Percentiles rank a stretch among this genome's conserved stretches.
phyloP scores from a whole-genome alignment of 2,797 vertebrate genomes.

The Alcedo quadribrachys region DNA sequence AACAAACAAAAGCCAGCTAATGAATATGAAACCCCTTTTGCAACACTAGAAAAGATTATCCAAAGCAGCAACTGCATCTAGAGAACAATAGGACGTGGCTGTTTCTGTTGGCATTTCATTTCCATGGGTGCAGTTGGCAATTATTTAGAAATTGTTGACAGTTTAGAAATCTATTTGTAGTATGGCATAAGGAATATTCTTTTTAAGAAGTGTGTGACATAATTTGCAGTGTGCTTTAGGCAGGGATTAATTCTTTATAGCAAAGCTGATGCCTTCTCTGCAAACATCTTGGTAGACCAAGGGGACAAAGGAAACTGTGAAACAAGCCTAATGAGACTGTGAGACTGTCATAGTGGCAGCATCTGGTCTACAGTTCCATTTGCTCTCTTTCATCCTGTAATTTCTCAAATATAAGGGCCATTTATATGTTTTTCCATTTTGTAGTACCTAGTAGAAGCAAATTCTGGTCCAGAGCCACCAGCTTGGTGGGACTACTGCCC shows the following conservation, averaged over 20 bases:
- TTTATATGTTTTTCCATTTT: neutral
- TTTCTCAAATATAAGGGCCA: neutral
- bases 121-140: slow-evolving; percentile 45
- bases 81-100: slow-evolving; percentile 64
- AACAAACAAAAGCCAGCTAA: slow-evolving; percentile 63
- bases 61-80: slow-evolving; percentile 28
- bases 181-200: neutral
- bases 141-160: slow-evolving; percentile 45
- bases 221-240: neutral
- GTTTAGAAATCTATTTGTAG: slow-evolving; percentile 59
- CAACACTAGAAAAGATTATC: slow-evolving; percentile 54
- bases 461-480: neutral
- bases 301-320: neutral
- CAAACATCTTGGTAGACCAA: neutral
- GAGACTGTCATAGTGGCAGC: neutral
- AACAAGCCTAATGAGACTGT: neutral
- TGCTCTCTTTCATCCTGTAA: neutral
- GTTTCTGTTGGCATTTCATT: slow-evolving; percentile 58
- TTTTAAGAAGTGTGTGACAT: neutral
- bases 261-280: neutral
- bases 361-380: neutral
- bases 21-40: slow-evolving; percentile 60
- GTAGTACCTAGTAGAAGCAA: neutral
- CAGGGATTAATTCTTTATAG: neutral
- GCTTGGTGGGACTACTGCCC: neutral